A percentile compares a stretch with the other conserved stretches of the same genome.
phyloP scores from a whole-genome alignment of 1,140 invertebrate species.

The Drosophila melanica region DNA sequence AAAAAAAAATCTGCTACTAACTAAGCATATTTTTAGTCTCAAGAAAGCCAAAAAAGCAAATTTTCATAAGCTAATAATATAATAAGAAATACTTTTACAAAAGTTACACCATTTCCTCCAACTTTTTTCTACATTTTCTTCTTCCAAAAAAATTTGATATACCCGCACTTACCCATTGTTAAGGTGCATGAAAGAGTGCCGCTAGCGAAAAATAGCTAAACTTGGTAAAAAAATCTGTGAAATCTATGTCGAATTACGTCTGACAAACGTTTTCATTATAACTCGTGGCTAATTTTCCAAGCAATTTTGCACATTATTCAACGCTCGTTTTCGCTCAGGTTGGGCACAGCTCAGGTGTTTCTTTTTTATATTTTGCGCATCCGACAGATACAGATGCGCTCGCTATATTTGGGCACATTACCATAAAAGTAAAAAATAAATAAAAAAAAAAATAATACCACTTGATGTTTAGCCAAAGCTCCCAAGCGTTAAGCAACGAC shows the following conservation, averaged over 20 bases:
- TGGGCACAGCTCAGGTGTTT: constrained; percentile 33
- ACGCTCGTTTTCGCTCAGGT: constrained; percentile 52
- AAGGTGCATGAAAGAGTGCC: constrained; percentile 20
- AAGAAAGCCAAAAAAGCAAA: neutral
- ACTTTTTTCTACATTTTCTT: neutral
- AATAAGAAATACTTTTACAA: too few relatives aligned
- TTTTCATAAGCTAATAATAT: too few relatives aligned
- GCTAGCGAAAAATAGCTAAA: constrained; percentile 34
- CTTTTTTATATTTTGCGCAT: constrained; percentile 23
- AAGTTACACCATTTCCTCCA: too few relatives aligned
- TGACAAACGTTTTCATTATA: constrained; percentile 80
- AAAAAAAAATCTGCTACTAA: neutral
- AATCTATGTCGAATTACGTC: constrained; percentile 71
- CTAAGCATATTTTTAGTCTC: neutral
- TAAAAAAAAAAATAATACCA: constrained; percentile 2
- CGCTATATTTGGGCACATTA: constrained; percentile 71
- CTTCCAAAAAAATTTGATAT: neutral
- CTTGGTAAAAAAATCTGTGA: constrained; percentile 42
- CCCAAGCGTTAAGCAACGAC: constrained; percentile 59
- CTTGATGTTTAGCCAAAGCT: constrained; percentile 52
- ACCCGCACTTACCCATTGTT: neutral
- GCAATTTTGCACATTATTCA: constrained; percentile 77
- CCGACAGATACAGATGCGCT: constrained; percentile 29
- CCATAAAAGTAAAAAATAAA: constrained; percentile 44
- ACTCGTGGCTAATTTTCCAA: constrained; percentile 69